A percentile compares a stretch with the other conserved stretches of the same genome.
These are phyloP conservation scores for Deroplatys truncata DNA, from an alignment of 2,888 invertebrate genomes.

Conservation along the genomic window DNA sequence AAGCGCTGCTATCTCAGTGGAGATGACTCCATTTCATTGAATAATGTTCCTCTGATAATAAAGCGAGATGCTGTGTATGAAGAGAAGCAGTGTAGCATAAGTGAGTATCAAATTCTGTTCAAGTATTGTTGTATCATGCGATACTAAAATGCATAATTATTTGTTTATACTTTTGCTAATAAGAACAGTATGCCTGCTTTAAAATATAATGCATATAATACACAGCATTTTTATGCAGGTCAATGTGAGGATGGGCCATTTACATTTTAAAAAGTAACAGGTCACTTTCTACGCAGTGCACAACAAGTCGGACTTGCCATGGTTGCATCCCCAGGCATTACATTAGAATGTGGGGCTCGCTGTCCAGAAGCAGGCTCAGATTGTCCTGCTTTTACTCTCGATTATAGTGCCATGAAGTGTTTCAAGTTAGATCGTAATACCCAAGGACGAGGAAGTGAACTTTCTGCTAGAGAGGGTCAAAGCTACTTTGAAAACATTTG, in stretches of 20 bases:
- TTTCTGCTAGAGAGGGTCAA: constrained; percentile 42
- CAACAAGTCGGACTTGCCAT: constrained; percentile 42
- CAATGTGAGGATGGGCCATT: constrained; percentile 45
- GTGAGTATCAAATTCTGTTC: constrained; percentile 35
- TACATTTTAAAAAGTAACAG: constrained; percentile 47
- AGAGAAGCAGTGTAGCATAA: constrained; percentile 44
- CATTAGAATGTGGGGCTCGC: constrained; percentile 38
- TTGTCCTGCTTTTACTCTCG: constrained; percentile 46
- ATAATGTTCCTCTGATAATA: constrained; percentile 39
- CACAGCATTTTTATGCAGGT: constrained; percentile 35
- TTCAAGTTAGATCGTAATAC: constrained; percentile 46
- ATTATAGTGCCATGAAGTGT: constrained; percentile 45
- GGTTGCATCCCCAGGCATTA: constrained; percentile 38
- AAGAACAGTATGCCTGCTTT: background rate
- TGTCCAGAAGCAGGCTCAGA: constrained; percentile 43
- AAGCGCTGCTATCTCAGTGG: constrained; percentile 46
- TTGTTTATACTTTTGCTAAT: background rate
- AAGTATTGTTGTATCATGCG: too few relatives aligned
- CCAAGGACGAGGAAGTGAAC: constrained; percentile 43
- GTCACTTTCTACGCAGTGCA: constrained; percentile 43
- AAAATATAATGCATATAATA: background rate
- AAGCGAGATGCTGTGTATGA: constrained; percentile 40
- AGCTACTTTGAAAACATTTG: constrained; percentile 48
- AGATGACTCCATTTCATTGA: constrained; percentile 44
- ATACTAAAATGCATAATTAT: background rate